These are phyloP conservation scores for Montipora sp. DNA, from an alignment of 64 coral and sea anemone species.

Conservation along the genomic window DNA sequence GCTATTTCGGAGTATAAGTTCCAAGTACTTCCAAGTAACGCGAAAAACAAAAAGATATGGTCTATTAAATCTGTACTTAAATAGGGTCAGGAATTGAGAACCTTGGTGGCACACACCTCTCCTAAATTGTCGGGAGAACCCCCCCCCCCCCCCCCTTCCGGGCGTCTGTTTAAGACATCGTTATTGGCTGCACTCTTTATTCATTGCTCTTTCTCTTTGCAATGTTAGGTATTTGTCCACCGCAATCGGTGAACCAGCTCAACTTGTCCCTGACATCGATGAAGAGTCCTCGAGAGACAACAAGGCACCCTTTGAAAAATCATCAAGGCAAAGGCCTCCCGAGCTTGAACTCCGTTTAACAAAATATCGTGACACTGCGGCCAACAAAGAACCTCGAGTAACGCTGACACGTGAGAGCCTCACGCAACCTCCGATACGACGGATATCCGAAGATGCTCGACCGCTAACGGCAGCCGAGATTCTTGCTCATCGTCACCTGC, in stretches of 20 bases:
- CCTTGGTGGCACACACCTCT: too few species aligned
- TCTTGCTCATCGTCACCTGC: conserved; percentile 87
- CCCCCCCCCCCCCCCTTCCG: too few species aligned
- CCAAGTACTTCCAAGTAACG: too few species aligned
- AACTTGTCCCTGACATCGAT: conserved; percentile 91
- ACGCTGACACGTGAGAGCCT: conserved; percentile 71
- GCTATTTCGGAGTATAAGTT: too few species aligned
- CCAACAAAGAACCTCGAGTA: conserved; percentile 76
- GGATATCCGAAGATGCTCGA: conserved; percentile 85
- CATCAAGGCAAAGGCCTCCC: conserved; percentile 45
- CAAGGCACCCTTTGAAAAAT: conserved; percentile 39
- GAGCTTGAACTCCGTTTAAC: conserved; percentile 88
- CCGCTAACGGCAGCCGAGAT: conserved; percentile 90
- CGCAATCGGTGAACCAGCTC: conserved; percentile 71
- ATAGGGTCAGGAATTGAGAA: too few species aligned
- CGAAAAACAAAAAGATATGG: too few species aligned
- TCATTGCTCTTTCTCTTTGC: background rate
- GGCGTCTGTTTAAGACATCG: too few species aligned
- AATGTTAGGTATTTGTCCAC: conserved; percentile 80
- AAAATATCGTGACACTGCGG: conserved; percentile 82
- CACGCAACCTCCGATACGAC: conserved; percentile 82
- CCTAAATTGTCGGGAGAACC: too few species aligned
- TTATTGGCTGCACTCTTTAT: too few species aligned
- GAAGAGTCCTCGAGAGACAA: conserved; percentile 39
- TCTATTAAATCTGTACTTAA: too few species aligned